Percentiles rank a stretch among this genome's conserved stretches.
These are phyloP conservation scores for Pandemis heparana DNA, from an alignment of 2,888 invertebrate genomes.

Conservation along the genomic window DNA sequence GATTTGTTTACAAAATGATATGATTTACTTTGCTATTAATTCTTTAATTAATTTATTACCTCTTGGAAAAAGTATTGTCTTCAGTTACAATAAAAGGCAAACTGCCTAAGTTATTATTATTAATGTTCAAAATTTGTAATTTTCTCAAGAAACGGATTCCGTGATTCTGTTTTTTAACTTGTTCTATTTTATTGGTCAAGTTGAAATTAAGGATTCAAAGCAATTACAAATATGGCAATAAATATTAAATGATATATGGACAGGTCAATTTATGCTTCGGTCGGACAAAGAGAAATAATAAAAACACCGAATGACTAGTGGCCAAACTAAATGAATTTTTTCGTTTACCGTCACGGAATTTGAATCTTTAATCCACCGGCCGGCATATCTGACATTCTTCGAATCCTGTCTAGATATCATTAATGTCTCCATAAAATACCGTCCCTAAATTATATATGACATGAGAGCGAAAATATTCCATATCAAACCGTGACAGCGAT, in stretches of 20 bases:
- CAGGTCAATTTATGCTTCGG: conserved; percentile 41
- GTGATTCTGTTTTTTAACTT: neutral
- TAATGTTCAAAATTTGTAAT: neutral
- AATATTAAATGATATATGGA: conserved; percentile 40
- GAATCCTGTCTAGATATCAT: conserved; percentile 68
- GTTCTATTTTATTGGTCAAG: conserved; percentile 29
- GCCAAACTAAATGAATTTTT: conserved; percentile 65
- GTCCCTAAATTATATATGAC: conserved; percentile 76
- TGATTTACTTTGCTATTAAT: neutral
- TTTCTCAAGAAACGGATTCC: neutral
- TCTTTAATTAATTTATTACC: too few relatives aligned
- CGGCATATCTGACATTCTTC: conserved; percentile 62
- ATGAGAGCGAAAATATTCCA: conserved; percentile 67
- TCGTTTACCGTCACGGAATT: conserved; percentile 54
- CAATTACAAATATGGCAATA: conserved; percentile 42
- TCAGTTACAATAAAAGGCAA: neutral
- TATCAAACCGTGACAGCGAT: conserved; percentile 63
- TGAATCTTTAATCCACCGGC: conserved; percentile 65
- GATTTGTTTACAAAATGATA: neutral
- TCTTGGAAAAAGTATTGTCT: neutral
- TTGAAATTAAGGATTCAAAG: conserved; percentile 40
- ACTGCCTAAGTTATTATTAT: neutral
- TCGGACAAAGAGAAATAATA: conserved; percentile 65
- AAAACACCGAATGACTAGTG: conserved; percentile 74
- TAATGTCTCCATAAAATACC: conserved; percentile 71